A percentile compares a stretch with the other conserved stretches of the same genome.
Evolutionary conservation across 2,113 vertebrate genomes (phyloP).

Genomic region (Phocoena sinus): DNA sequence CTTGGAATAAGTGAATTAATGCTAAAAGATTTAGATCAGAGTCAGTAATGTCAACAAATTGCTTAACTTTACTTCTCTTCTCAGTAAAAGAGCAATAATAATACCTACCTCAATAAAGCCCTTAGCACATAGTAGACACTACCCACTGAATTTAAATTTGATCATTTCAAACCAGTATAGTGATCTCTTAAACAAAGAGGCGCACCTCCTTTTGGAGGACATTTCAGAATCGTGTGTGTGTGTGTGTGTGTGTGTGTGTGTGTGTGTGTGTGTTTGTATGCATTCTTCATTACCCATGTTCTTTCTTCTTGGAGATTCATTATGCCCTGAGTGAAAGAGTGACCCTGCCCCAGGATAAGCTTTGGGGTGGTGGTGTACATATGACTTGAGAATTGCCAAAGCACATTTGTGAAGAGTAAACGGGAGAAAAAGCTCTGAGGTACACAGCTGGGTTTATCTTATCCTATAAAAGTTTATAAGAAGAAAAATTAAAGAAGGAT

Average conservation of each 20-base stretch:
- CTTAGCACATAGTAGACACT: not conserved
- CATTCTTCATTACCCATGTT: not conserved
- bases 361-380: not conserved
- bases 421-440: not conserved
- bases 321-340: not conserved
- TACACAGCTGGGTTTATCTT: not conserved
- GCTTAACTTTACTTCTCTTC: not conserved
- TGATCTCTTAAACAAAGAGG: not conserved
- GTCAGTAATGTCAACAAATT: not conserved
- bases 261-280: not conserved
- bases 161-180: not conserved
- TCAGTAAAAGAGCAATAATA: not conserved
- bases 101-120: not conserved
- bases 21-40: not conserved
- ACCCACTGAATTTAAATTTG: not conserved
- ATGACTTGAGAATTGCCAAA: not conserved
- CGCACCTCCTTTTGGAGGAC: not conserved
- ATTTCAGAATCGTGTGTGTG: not conserved
- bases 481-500: not conserved
- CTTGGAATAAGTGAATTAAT: not conserved
- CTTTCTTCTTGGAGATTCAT: not conserved
- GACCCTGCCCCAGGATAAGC: not conserved
- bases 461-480: not conserved
- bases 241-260: not conserved
- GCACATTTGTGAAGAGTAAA: not conserved